Evolutionary conservation across 2,888 invertebrate genomes (phyloP), one percentile per base, ranked within the genome.

Genomic region (Nesidiocoris tenuis): DNA sequence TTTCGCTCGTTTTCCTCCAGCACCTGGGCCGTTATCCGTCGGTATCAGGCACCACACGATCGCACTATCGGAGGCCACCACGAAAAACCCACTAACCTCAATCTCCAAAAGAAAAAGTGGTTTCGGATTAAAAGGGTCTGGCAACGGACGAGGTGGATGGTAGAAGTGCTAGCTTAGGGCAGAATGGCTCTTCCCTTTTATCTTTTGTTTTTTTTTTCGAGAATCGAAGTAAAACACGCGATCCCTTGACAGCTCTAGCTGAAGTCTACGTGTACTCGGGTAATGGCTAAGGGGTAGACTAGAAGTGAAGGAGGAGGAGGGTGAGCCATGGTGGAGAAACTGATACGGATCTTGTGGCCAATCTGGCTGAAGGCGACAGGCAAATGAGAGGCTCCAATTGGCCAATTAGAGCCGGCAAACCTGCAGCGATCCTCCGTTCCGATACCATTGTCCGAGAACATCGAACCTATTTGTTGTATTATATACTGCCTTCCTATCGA

Each of bases 331-430:
- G 9, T 25, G 25, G 25, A 2, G 18, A n/a, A n/a, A n/a, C 9
- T 18, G 67, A 67, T 67, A 67, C 17, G 21, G 55, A 67, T 67
- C 67, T 67, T 39, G 39, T 12, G 67, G 56, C 55, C 67, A 56
- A 67, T 67, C 67, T 67, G 56, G 67, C 67, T 67, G 67, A 67
- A 67, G 67, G 67, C 67, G 67, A 67, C 67, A 67, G 67, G 67
- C 67, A 67, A 67, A 67, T 22, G 67, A 22, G 67, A 54, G 67
- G 67, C 55, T 54, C 67, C 55, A 67, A 67, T 67, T 67, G 67
- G 67, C 67, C 67, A 67, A 67, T 67, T 54, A 55, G 67, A 66
- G 67, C 56, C 67, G 5, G 39, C 39, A 12, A 67, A 67, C 67
- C 56, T 67, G 55, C 67, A n/a, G 67, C 67, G 67, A 67, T 67